These are phyloP conservation scores for Limosa lapponica DNA, from an alignment of 2,797 vertebrate species.

Conservation along the genomic window DNA sequence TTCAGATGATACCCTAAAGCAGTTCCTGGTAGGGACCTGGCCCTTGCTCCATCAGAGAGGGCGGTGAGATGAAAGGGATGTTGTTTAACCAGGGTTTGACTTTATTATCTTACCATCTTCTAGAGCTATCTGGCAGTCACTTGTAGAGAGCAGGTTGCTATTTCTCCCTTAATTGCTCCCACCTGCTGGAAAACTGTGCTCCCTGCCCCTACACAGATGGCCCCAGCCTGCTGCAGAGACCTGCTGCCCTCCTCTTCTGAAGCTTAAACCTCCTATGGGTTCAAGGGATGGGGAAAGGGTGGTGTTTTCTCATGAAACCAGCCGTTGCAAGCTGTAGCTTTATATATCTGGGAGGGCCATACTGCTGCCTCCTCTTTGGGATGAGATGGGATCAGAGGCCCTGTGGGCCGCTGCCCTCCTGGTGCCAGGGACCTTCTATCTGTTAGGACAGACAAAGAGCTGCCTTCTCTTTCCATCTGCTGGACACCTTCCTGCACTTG, in stretches of 20 bases:
- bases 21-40: neutral
- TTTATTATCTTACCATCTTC: neutral
- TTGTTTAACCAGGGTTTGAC: neutral
- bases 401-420: fast-evolving
- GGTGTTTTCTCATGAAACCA: neutral
- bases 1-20: constrained; percentile 7
- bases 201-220: neutral
- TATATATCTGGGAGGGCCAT: neutral
- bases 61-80: neutral
- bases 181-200: neutral
- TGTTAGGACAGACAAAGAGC: neutral
- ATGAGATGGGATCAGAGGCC: neutral
- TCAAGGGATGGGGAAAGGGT: neutral
- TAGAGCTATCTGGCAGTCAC: neutral
- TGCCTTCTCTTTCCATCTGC: neutral
- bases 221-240: neutral
- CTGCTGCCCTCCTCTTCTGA: neutral
- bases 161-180: neutral
- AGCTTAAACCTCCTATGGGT: neutral
- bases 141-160: neutral
- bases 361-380: neutral
- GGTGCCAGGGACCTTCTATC: neutral
- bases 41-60: neutral
- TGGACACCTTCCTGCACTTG: neutral
- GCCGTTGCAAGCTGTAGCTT: neutral